Percentiles rank a stretch among this genome's conserved stretches.
Evolutionary conservation across 2,113 vertebrate genomes (phyloP).

Genomic region (Chaetorhynchus papuensis): DNA sequence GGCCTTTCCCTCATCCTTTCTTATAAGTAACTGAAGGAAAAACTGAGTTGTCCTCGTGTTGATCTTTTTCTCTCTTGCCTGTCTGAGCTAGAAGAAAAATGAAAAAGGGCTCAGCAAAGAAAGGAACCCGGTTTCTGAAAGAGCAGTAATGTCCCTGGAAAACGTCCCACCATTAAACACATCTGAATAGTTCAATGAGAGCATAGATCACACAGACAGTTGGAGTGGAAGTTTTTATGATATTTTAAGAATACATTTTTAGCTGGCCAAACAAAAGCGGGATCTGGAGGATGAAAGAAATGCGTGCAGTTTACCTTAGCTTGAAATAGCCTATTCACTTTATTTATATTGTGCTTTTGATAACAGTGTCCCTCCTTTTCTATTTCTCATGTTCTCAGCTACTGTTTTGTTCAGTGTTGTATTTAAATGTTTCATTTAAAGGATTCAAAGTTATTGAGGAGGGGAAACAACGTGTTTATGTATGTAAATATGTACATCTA

Average conservation of each 20-base stretch:
- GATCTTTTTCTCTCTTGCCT: background rate
- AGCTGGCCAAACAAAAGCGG: background rate
- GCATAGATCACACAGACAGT: background rate
- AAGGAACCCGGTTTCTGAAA: background rate
- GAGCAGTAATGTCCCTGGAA: background rate
- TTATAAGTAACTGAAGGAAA: background rate
- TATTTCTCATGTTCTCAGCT: background rate
- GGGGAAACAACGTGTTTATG: background rate
- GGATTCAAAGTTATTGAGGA: background rate
- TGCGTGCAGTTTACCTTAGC: background rate
- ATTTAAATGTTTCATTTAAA: background rate
- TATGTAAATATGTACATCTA: background rate
- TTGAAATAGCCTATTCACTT: background rate
- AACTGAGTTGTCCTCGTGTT: background rate
- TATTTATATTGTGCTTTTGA: background rate
- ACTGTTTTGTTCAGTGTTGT: background rate
- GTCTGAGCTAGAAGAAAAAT: background rate
- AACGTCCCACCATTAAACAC: background rate
- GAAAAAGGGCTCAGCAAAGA: background rate
- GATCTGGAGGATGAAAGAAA: background rate
- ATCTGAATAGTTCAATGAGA: background rate
- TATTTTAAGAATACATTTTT: conserved; percentile 1
- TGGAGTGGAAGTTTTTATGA: background rate
- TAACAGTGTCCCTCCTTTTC: background rate
- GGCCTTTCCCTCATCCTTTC: background rate